These are phyloP conservation scores for Chascanopsetta lugubris DNA, from an alignment of 2,113 vertebrate species.

Conservation along the genomic window DNA sequence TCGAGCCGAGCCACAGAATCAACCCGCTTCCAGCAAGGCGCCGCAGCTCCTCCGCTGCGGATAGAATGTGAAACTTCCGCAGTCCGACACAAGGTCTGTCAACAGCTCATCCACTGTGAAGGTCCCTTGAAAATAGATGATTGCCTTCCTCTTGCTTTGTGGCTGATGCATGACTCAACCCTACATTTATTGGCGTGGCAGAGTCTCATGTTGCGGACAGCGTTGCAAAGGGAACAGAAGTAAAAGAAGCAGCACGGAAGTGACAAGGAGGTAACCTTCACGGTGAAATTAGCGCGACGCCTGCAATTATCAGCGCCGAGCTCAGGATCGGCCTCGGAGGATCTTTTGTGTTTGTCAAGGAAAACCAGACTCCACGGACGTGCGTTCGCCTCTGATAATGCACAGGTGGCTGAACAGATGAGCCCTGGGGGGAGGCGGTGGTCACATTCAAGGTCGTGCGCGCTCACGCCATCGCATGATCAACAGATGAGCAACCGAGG, in stretches of 20 bases:
- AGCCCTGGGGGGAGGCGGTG: conserved; percentile 6
- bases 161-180: not conserved
- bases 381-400: conserved; percentile 42
- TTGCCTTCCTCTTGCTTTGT: conserved; percentile 5
- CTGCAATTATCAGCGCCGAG: not conserved
- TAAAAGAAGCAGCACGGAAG: too few species aligned
- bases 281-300: not conserved
- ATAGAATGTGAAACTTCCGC: too few species aligned
- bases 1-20: too few species aligned
- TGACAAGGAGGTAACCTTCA: not conserved
- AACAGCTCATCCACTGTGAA: not conserved
- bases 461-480: conserved; percentile 22
- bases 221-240: too few species aligned
- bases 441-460: conserved; percentile 20
- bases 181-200: not conserved
- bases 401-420: conserved; percentile 41
- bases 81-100: not conserved
- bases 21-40: too few species aligned
- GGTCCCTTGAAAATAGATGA: not conserved
- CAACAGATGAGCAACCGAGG: conserved; percentile 71
- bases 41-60: too few species aligned
- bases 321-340: conserved; percentile 4
- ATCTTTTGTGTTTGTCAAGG: conserved; percentile 13
- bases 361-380: conserved; percentile 26
- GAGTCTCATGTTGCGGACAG: not conserved